These are phyloP conservation scores for Zenarchopterus dispar DNA, from an alignment of 2,797 vertebrate species.

Conservation along the genomic window DNA sequence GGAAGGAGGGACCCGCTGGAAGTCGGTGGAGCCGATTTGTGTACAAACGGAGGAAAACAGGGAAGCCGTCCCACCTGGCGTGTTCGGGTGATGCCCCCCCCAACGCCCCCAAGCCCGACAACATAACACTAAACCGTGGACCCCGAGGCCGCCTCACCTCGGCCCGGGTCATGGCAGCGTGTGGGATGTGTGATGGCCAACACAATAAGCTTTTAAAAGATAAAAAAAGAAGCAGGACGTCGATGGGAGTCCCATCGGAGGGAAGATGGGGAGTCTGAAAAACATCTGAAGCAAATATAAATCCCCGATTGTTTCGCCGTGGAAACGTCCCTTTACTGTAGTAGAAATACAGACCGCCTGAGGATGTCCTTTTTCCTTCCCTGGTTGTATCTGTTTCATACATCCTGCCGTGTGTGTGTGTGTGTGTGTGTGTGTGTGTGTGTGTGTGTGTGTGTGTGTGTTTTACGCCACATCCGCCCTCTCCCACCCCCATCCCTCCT, in stretches of 20 bases:
- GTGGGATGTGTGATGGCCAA: constrained; percentile 30
- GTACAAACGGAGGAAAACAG: constrained; percentile 4
- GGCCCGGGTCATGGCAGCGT: constrained; percentile 13
- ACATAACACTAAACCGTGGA: constrained; percentile 72
- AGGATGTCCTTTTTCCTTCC: constrained; percentile 74
- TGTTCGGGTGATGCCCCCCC: constrained; percentile 31
- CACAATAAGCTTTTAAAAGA: constrained; percentile 36
- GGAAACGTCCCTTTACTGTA: constrained; percentile 74
- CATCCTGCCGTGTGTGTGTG: constrained; percentile 60
- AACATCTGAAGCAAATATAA: constrained; percentile 55
- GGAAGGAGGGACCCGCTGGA: neutral
- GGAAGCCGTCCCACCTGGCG: constrained; percentile 1
- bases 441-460: constrained; percentile 8
- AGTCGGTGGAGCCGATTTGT: neutral
- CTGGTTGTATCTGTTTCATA: constrained; percentile 61
- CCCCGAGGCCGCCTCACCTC: constrained; percentile 16
- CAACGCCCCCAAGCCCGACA: constrained; percentile 40
- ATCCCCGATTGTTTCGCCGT: constrained; percentile 69
- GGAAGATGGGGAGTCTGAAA: constrained; percentile 32
- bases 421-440: constrained; percentile 23
- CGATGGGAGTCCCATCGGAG: constrained; percentile 22
- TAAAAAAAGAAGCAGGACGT: constrained; percentile 37
- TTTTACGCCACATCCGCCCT: constrained; percentile 40
- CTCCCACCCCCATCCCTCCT: no score
- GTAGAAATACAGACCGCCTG: constrained; percentile 61